Evolutionary conservation across 2,113 vertebrate species (phyloP).

Genomic region (Cyprinodon variegatus): DNA sequence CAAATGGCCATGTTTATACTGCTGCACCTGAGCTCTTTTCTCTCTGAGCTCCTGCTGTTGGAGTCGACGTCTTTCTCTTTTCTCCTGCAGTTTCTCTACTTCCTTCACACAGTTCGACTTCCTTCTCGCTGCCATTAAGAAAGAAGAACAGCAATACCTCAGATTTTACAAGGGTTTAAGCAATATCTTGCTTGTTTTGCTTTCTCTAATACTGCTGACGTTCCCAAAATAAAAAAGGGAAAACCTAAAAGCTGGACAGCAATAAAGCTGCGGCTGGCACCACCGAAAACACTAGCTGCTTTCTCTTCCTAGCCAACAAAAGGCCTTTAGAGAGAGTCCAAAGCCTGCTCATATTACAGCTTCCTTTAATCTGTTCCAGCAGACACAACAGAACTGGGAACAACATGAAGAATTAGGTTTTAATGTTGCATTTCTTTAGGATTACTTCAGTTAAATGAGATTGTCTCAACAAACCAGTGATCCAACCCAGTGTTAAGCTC

Average conservation of each 20-base stretch:
- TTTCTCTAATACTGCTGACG: slow-evolving; percentile 7
- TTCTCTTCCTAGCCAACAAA: slow-evolving; percentile 49
- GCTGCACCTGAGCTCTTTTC: slow-evolving; percentile 92
- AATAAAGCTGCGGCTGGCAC: slow-evolving; percentile 56
- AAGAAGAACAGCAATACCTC: slow-evolving; percentile 28
- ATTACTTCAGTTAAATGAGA: not conserved
- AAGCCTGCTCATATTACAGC: slow-evolving; percentile 1
- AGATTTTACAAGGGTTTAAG: slow-evolving; percentile 14
- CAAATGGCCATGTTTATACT: not conserved
- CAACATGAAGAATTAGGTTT: not conserved
- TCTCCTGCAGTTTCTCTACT: slow-evolving; percentile 98
- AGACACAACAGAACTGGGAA: slow-evolving; percentile 6
- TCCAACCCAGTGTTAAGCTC: slow-evolving; percentile 31
- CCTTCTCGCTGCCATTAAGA: slow-evolving; percentile 86
- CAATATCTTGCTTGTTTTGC: slow-evolving; percentile 12
- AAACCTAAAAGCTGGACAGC: slow-evolving; percentile 37
- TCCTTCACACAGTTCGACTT: slow-evolving; percentile 99
- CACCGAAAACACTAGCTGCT: slow-evolving; percentile 44
- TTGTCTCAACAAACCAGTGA: slow-evolving; percentile 9
- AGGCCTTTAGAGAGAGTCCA: slow-evolving; percentile 31
- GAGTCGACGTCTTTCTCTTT: slow-evolving; percentile 91
- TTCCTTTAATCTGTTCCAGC: slow-evolving; percentile 5
- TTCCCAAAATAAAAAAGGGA: slow-evolving; percentile 26
- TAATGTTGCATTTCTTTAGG: not conserved
- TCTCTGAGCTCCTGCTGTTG: slow-evolving; percentile 98